Evolutionary conservation across 2,888 invertebrate genomes (phyloP).

Genomic region (Strigamia maritima): DNA sequence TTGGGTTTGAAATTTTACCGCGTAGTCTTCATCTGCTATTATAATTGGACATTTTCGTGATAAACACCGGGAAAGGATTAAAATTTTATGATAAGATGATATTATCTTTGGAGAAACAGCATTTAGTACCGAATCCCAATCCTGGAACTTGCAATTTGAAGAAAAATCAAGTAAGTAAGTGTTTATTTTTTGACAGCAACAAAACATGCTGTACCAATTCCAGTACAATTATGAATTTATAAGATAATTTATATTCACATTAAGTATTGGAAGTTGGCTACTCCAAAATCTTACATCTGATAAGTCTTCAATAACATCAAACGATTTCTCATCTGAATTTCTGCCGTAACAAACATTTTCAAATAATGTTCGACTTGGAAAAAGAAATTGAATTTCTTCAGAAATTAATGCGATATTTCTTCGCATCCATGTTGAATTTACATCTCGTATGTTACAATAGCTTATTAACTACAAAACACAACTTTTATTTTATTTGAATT

Average conservation of each 20-base stretch:
- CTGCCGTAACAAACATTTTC: background rate
- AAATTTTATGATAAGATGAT: background rate
- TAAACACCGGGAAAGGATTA: background rate
- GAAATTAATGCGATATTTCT: background rate
- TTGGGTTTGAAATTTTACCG: background rate
- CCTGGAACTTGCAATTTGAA: background rate
- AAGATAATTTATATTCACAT: too few relatives aligned
- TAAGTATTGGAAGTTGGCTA: background rate
- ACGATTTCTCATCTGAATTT: background rate
- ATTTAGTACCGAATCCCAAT: background rate
- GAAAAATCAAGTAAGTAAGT: background rate
- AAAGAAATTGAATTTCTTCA: background rate
- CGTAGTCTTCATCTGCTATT: background rate
- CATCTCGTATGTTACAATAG: background rate
- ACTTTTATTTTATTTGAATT: background rate
- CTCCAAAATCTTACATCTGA: background rate
- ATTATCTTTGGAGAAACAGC: background rate
- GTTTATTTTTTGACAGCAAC: too few relatives aligned
- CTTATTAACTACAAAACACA: background rate
- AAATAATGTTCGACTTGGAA: background rate
- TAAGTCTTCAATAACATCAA: background rate
- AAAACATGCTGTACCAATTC: too few relatives aligned
- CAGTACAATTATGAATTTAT: too few relatives aligned
- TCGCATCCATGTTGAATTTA: background rate
- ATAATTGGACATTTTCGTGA: background rate